These are phyloP conservation scores for Coccyzus lansbergi DNA, from an alignment of 2,797 vertebrate genomes.

Conservation along the genomic window DNA sequence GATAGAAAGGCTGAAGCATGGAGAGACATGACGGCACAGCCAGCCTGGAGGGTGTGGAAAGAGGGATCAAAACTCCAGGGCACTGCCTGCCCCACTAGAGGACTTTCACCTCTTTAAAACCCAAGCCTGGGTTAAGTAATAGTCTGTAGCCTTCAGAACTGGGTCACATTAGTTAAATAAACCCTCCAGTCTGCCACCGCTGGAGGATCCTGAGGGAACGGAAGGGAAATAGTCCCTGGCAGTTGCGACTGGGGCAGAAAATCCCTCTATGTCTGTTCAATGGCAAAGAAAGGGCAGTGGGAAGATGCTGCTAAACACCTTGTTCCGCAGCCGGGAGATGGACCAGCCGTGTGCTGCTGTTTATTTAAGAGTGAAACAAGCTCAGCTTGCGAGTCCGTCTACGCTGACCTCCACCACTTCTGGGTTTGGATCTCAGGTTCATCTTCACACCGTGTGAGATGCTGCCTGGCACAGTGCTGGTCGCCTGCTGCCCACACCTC, in stretches of 20 bases:
- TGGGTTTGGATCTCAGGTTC: not conserved
- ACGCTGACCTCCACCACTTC: not conserved
- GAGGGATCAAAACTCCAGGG: not conserved
- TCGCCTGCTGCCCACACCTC: not conserved
- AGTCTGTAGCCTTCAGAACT: not conserved
- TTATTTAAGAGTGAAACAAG: not conserved
- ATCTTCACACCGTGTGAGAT: not conserved
- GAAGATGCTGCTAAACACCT: accelerated
- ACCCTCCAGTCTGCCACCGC: not conserved
- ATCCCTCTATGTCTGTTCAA: not conserved
- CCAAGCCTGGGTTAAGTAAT: not conserved
- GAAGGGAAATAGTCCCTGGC: not conserved
- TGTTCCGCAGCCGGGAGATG: not conserved
- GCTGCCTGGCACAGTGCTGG: accelerated
- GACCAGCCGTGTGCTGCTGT: not conserved
- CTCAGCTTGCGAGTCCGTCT: too few species aligned
- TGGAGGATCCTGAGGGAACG: not conserved
- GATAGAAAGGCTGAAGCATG: not conserved
- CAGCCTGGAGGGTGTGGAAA: not conserved
- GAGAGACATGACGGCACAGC: accelerated
- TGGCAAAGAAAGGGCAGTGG: not conserved
- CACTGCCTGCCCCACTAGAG: not conserved
- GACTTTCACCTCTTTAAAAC: not conserved
- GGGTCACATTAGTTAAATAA: not conserved
- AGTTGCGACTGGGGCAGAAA: not conserved